Evolutionary conservation across 2,888 invertebrate species (phyloP), one percentile per base, ranked within the genome.

Genomic region (Vesta saturnalis): DNA sequence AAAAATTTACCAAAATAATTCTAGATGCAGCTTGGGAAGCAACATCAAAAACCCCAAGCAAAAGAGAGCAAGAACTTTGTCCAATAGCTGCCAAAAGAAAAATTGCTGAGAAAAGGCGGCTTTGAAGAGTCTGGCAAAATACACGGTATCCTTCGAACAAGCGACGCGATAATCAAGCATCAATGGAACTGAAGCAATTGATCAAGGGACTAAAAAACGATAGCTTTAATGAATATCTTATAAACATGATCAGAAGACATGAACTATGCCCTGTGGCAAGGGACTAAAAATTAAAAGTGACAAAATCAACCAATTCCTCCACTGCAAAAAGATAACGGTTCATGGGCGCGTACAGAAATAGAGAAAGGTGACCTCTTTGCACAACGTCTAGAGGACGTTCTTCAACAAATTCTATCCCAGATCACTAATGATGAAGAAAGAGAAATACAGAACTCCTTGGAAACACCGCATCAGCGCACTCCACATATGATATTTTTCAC

Each of bases 81-180:
- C n/a, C n/a, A n/a, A n/a, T n/a, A n/a, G n/a, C 16, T 8, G 22
- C 35, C 23, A 57, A 57, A 57, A n/a, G n/a, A 57, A 57, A 57
- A 57, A 59, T 10, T 39, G 35, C 59, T 59, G 15, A 59, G 46
- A 59, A 30, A 43, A 59, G 10, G 30, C 30, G 10, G 10, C 10
- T 30, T 30, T 6, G 30, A 30, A 30, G 30, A 30, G 30, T 30
- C 30, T 30, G 30, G 30, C 30, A 30, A 30, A n/a, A n/a, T n/a
- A n/a, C n/a, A n/a, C n/a, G n/a, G n/a, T n/a, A 30, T 30, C 30
- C 30, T 30, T 30, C 30, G 10, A 10, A 30, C 30, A 30, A 30
- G 10, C 10, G 30, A 6, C 30, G 30, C 30, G 4, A 30, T 10
- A 30, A 10, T 30, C 30, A 30, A 30, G 30, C 30, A 30, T 30